Percentiles rank a stretch among this genome's conserved stretches.
These are phyloP conservation scores for Thomomys bottae DNA, from an alignment of 2,113 vertebrate species.

Conservation along the genomic window DNA sequence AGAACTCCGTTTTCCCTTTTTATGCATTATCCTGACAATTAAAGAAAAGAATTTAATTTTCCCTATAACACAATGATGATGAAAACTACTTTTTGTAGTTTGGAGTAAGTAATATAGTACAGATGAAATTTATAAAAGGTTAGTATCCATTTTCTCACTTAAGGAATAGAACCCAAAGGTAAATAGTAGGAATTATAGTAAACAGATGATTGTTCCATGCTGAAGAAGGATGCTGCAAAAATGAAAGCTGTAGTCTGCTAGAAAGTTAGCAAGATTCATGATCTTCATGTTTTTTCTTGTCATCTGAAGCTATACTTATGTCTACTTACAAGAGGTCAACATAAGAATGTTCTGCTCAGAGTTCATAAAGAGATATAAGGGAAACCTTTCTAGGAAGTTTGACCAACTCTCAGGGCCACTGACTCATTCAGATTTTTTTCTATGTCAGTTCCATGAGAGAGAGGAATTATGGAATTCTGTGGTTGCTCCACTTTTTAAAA, in stretches of 20 bases:
- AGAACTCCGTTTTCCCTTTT: conserved; percentile 45
- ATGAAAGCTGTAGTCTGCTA: not conserved
- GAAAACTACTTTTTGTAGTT: not conserved
- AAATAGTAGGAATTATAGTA: not conserved
- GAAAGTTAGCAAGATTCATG: not conserved
- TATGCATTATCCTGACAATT: no score
- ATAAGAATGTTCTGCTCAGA: not conserved
- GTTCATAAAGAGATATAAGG: not conserved
- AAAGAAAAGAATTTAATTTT: no score
- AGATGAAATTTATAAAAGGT: not conserved
- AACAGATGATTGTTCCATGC: not conserved
- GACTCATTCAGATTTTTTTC: not conserved
- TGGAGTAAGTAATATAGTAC: not conserved
- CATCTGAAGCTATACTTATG: not conserved
- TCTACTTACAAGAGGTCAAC: not conserved
- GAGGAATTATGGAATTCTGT: not conserved
- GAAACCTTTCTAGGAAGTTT: not conserved
- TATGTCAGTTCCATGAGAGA: not conserved
- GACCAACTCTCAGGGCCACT: not conserved
- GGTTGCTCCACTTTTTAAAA: no score
- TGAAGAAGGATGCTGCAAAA: not conserved
- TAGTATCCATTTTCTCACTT: not conserved
- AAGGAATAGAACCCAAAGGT: not conserved
- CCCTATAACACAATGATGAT: not conserved
- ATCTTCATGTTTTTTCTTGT: not conserved